Base-by-base conservation (phyloP, 2,113 vertebrate species). In the Poicephalus meyeri region DNA sequence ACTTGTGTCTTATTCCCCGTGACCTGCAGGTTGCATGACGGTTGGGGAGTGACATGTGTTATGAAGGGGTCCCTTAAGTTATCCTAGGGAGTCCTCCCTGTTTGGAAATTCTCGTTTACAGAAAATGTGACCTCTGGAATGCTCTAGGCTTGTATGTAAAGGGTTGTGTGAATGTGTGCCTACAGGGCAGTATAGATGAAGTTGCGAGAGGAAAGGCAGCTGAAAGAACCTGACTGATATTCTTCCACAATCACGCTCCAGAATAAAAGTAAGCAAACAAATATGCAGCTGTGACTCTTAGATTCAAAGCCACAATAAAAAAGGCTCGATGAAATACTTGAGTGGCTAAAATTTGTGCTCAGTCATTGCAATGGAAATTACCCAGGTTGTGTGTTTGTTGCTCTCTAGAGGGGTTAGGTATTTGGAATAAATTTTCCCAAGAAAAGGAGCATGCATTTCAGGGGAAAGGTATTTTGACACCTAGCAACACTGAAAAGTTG, bases 321-420 rank as follows among this genome's bases (percentile, higher is more conserved):
- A 95, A 97, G 60, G 58, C 80, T 84, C 97, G 96, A 97, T 97
- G 96, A 98, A 97, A 95, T 97, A 97, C 87, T 95, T 97, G 93
- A 97, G 92, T 94, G 88, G 70, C 92, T 97, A 86, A 96, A 97
- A 96, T 97, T 87, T 96, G 83, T 88, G 73, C 26, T 14, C 86
- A 97, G 95, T 94, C 82, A 79, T 97, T 95, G 95, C 89, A 92
- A 72, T 97, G 91, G 89, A 97, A 98, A 96, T 97, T 93, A 90
- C 71, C 82, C 91, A 94, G 96, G 94, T 80, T 95, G 70, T 11
- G 11, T 91, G 85, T 95, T 96, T 91, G 86, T 94, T 96, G 72
- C 86, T 94, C 71, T 97, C 65, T 79, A 92, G 87, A 95, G 55
- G 56, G 97, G 86, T 89, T 77, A 86, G 68, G 68, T 76, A 78